Conservation (phyloP, 2,797 vertebrate species). For the Anolis apletophallus region DNA sequence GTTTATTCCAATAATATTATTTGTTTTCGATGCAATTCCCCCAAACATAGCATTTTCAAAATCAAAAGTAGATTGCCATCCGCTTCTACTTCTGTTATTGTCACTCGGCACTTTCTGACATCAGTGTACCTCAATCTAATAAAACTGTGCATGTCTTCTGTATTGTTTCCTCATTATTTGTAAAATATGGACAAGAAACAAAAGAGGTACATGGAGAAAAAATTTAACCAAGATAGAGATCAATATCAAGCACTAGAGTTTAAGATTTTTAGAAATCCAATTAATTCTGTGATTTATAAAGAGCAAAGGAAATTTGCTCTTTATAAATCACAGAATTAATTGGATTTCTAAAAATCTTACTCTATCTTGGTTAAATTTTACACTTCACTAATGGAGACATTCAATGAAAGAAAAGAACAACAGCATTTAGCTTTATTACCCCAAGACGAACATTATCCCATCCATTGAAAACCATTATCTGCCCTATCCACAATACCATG, state of each 20-base stretch:
- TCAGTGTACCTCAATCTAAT: too few relatives aligned
- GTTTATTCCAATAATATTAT: background rate
- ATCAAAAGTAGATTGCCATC: too few relatives aligned
- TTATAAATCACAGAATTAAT: too few relatives aligned
- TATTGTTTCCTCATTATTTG: background rate
- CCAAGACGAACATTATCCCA: background rate
- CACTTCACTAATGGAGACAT: background rate
- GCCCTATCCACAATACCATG: too few relatives aligned
- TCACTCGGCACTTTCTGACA: too few relatives aligned
- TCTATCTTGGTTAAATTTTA: too few relatives aligned
- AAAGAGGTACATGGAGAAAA: background rate
- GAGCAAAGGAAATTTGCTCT: background rate
- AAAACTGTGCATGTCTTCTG: too few relatives aligned
- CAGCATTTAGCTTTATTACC: background rate
- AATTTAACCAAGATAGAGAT: background rate
- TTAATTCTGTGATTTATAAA: background rate
- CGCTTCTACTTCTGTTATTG: too few relatives aligned
- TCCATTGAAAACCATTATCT: background rate
- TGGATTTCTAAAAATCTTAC: too few relatives aligned
- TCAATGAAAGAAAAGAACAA: background rate
- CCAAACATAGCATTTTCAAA: too few relatives aligned
- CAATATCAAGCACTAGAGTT: background rate
- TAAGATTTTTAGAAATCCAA: background rate
- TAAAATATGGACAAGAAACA: background rate
- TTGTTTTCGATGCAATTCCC: too few relatives aligned